Evolutionary conservation across 1,140 invertebrate genomes (phyloP).

Genomic region (Cydia amplana): DNA sequence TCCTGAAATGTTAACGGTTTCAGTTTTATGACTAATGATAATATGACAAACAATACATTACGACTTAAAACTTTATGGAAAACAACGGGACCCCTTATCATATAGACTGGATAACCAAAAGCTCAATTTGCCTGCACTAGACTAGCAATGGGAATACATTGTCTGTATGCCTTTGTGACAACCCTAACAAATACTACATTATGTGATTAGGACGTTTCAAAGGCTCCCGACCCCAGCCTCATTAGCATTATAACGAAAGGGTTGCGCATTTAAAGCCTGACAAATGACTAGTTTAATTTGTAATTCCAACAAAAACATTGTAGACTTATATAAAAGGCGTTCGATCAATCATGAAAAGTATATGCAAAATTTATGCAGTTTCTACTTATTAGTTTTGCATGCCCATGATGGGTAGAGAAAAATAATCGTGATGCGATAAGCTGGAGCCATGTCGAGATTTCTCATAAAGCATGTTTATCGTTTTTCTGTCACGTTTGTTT

Average conservation of each 20-base stretch:
- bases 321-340: not conserved
- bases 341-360: slow-evolving; percentile 10
- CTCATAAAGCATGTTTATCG: not conserved
- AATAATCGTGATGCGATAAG: not conserved
- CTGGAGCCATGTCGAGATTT: not conserved
- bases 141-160: slow-evolving; percentile 36
- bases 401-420: not conserved
- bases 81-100: no score
- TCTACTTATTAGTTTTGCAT: slow-evolving; percentile 1
- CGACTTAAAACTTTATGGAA: no score
- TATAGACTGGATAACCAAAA: slow-evolving; percentile 37
- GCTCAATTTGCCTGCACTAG: slow-evolving; percentile 39
- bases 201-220: slow-evolving; percentile 59
- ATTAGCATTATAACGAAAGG: slow-evolving; percentile 43
- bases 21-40: no score
- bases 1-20: no score
- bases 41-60: no score
- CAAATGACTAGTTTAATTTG: slow-evolving; percentile 33
- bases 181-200: slow-evolving; percentile 57
- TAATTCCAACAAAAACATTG: slow-evolving; percentile 23
- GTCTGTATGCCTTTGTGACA: slow-evolving; percentile 46
- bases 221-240: slow-evolving; percentile 46
- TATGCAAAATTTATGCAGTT: not conserved
- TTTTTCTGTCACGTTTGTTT: slow-evolving; percentile 11
- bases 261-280: slow-evolving; percentile 43